phyloP scores from a whole-genome alignment of 1,140 invertebrate species.

The Pseudomyrmex concolor region DNA sequence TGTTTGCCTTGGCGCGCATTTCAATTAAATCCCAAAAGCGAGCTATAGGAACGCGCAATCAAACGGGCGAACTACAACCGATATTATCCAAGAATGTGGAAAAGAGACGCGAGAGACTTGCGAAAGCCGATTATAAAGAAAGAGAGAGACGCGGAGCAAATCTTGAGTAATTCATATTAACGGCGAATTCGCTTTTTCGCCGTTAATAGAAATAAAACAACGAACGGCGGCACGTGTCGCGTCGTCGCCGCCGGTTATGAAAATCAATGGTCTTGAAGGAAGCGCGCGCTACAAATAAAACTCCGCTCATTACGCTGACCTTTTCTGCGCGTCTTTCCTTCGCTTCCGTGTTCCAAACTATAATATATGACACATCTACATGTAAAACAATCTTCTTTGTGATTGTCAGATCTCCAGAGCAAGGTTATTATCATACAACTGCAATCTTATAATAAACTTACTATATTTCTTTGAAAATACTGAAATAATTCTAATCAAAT shows the following conservation, averaged over 20 bases:
- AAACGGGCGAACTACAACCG: not conserved
- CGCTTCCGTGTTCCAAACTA: not conserved
- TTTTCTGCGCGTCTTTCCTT: not conserved
- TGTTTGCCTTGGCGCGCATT: not conserved
- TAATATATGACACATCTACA: not conserved
- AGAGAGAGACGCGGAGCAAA: slow-evolving; percentile 12
- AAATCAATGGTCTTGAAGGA: slow-evolving; percentile 21
- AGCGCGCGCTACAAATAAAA: slow-evolving; percentile 31
- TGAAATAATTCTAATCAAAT: too few relatives aligned
- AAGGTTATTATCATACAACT: too few relatives aligned
- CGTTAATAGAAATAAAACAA: slow-evolving; percentile 36
- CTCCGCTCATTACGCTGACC: slow-evolving; percentile 16
- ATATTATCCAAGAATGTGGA: not conserved
- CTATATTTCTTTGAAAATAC: too few relatives aligned
- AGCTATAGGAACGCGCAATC: not conserved
- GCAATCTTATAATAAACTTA: too few relatives aligned
- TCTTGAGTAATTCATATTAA: slow-evolving; percentile 37
- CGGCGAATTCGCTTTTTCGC: not conserved
- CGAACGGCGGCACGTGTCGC: not conserved
- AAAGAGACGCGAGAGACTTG: not conserved
- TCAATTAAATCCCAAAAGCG: not conserved
- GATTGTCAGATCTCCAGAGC: too few relatives aligned
- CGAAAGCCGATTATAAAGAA: slow-evolving; percentile 25
- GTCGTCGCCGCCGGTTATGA: not conserved
- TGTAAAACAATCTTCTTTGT: not conserved